Base-by-base conservation (phyloP, 2,797 vertebrate species). In the Etheostoma nigrum region DNA sequence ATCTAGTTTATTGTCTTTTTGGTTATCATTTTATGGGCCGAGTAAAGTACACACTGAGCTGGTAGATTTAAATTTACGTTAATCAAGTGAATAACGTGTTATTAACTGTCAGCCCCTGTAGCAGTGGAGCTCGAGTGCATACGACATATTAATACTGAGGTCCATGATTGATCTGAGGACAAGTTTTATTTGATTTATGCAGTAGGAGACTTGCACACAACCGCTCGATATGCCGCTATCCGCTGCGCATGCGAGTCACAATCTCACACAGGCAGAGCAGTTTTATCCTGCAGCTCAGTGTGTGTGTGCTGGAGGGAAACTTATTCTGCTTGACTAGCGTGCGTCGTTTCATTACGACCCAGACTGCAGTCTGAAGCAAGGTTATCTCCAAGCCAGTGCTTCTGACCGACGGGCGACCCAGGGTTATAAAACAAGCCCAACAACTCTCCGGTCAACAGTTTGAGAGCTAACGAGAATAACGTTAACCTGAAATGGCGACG, bases 401-500 rank as follows among this genome's bases (percentile, higher is more conserved):
- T 10, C 36, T 64, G 47, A 44, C 57, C 59, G 45, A 21, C 89
- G 89, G 86, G 40, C 57, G 23, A 53, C 14, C 42, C 76, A 0
- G 79, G 73, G 9, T 57, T 3, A 7, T 53, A 88, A 90, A 93
- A 86, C 88, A 83, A 91, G 70, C 87, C 2, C 52, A n/a, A 16
- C 72, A 13, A 13, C 58, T 63, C 66, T 62, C 53, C n/a, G 16
- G 49, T 58, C 89, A 72, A 49, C 66, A 68, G 36, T 52, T 58
- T 23, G 45, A 53, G 48, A 52, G 81, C 82, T 78, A 79, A 73
- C 25, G 42, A 54, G 25, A 60, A 42, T 89, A 89, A 88, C 91
- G 88, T 82, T 88, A 83, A 81, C 42, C 85, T 72, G 91, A 95
- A 86, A 99, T 99, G 98, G 97, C 97, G 95, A 97, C 97, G 62